Percentiles rank a stretch among this genome's conserved stretches.
These are phyloP conservation scores for Salvator merianae DNA, from an alignment of 2,113 vertebrate species.

Conservation along the genomic window DNA sequence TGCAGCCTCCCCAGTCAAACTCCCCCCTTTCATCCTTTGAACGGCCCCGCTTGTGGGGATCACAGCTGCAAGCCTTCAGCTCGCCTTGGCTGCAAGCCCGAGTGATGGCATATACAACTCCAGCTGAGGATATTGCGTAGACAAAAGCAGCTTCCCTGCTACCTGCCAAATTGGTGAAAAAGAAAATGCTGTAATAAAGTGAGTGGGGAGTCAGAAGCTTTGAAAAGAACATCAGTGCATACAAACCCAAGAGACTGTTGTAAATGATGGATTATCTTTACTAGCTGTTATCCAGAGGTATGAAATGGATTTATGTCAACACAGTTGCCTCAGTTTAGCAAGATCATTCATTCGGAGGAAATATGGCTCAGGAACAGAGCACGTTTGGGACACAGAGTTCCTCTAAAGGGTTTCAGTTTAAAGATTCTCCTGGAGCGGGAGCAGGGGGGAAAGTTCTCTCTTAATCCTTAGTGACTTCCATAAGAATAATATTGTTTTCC, in stretches of 20 bases:
- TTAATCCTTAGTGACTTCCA: too few relatives aligned
- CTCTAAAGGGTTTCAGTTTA: background rate
- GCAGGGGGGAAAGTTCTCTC: background rate
- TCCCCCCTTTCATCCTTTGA: slow-evolving; percentile 86
- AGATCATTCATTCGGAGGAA: background rate
- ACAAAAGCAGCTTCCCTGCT: slow-evolving; percentile 97
- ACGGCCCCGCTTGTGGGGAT: slow-evolving; percentile 90
- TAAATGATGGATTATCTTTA: background rate
- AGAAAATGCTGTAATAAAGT: rapidly evolving
- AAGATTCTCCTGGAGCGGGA: background rate
- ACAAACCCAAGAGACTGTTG: background rate
- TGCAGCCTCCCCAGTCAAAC: slow-evolving; percentile 98
- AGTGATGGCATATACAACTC: slow-evolving; percentile 94
- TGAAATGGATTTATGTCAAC: background rate
- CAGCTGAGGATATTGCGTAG: slow-evolving; percentile 95
- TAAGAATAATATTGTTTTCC: too few relatives aligned
- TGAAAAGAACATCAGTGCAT: background rate
- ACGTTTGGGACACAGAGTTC: too few relatives aligned
- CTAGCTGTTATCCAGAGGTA: background rate
- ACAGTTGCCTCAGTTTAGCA: background rate
- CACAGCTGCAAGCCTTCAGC: slow-evolving; percentile 91
- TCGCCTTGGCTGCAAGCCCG: slow-evolving; percentile 96
- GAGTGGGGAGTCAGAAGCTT: rapidly evolving
- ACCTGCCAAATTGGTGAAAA: slow-evolving; percentile 69
- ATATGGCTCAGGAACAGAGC: background rate